Evolutionary conservation across 2,888 invertebrate species (phyloP).

Genomic region (Drosophila dives): DNA sequence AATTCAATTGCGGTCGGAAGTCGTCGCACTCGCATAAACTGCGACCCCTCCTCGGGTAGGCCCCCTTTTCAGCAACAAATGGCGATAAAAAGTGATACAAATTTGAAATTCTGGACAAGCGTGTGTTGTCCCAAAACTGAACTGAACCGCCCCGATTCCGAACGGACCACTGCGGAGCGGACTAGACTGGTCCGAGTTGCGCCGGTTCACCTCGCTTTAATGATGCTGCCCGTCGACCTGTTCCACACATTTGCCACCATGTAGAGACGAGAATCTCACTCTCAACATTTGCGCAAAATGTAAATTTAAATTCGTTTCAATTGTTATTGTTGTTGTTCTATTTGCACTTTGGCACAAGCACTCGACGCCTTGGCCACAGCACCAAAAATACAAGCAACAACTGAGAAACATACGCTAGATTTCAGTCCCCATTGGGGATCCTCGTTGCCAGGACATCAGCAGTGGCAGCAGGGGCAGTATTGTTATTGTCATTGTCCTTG

Average conservation of each 20-base stretch:
- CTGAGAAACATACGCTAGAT: constrained; percentile 68
- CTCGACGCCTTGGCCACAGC: constrained; percentile 62
- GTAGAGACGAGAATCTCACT: constrained; percentile 17
- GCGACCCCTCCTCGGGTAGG: constrained; percentile 42
- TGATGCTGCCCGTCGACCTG: constrained; percentile 55
- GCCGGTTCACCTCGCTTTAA: constrained; percentile 64
- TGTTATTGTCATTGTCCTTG: constrained; percentile 60
- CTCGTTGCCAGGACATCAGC: constrained; percentile 18
- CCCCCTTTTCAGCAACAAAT: constrained; percentile 67
- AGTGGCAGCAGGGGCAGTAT: constrained; percentile 3
- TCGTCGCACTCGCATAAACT: constrained; percentile 79
- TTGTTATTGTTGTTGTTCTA: constrained; percentile 81
- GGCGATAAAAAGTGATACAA: constrained; percentile 80
- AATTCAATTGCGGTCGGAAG: constrained; percentile 82
- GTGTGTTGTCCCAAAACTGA: constrained; percentile 28
- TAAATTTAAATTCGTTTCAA: constrained; percentile 83
- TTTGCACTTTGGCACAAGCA: constrained; percentile 76
- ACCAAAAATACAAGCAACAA: constrained; percentile 29
- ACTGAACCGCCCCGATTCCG: constrained; percentile 16
- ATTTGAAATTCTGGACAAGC: constrained; percentile 73
- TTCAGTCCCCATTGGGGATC: constrained; percentile 61
- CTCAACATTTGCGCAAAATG: constrained; percentile 73
- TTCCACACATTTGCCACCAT: constrained; percentile 11
- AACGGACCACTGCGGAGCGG: constrained; percentile 41
- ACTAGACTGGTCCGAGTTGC: constrained; percentile 45